Percentiles rank a stretch among this genome's conserved stretches.
These are phyloP conservation scores for Beris morrisii DNA, from an alignment of 2,888 invertebrate species.

Conservation along the genomic window DNA sequence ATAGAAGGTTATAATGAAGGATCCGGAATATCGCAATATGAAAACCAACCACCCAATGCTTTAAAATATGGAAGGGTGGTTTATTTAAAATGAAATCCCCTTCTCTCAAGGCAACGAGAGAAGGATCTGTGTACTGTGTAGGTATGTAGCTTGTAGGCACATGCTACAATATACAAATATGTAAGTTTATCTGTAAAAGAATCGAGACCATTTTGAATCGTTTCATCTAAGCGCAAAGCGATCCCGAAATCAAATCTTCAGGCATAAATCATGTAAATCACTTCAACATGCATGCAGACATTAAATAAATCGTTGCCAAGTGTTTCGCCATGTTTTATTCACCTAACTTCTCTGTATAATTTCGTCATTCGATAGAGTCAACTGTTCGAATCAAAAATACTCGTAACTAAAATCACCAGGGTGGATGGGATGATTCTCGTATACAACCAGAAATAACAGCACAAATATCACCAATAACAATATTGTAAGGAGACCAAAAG, in stretches of 20 bases:
- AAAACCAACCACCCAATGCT: no score
- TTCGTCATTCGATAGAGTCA: slow-evolving; percentile 34
- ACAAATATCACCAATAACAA: slow-evolving; percentile 18
- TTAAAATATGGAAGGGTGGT: no score
- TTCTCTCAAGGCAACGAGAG: no score
- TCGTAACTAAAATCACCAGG: not conserved
- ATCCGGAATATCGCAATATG: not conserved
- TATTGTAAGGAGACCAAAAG: slow-evolving; percentile 30
- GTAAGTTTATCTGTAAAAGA: no score
- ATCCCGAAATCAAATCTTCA: slow-evolving; percentile 42
- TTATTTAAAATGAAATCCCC: no score
- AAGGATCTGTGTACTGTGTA: no score
- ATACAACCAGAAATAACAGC: slow-evolving; percentile 6
- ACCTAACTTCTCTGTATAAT: slow-evolving; percentile 40
- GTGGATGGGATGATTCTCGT: not conserved
- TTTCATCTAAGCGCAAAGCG: no score
- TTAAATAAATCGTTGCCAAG: slow-evolving; percentile 57
- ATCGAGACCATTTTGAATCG: no score
- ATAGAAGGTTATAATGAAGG: not conserved
- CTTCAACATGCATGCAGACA: slow-evolving; percentile 53
- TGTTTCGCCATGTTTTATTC: slow-evolving; percentile 47
- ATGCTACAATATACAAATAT: no score
- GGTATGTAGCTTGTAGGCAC: no score
- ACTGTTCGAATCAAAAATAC: slow-evolving; percentile 5
- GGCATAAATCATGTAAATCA: slow-evolving; percentile 57